phyloP scores from a whole-genome alignment of 2,797 vertebrate species.

The Leptoclinus maculatus region DNA sequence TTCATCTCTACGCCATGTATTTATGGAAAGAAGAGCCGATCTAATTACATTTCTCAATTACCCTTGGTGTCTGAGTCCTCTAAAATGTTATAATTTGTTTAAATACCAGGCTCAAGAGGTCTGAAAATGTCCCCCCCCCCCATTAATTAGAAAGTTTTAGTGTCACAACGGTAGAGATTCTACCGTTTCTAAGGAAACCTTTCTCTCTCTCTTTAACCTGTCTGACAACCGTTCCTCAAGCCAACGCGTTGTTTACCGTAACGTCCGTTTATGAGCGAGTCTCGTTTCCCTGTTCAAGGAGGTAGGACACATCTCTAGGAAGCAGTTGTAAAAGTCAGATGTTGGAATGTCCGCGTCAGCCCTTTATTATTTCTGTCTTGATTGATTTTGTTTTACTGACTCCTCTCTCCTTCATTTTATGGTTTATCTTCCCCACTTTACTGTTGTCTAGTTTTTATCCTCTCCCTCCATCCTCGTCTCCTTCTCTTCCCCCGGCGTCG shows the following conservation, averaged over 20 bases:
- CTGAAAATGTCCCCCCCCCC: slow-evolving; percentile 10
- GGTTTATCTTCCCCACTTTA: slow-evolving; percentile 47
- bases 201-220: slow-evolving; percentile 9
- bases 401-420: slow-evolving; percentile 42
- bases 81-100: slow-evolving; percentile 12
- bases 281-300: slow-evolving; percentile 24
- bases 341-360: slow-evolving; percentile 20
- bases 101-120: slow-evolving; percentile 15
- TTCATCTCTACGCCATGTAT: not conserved
- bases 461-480: slow-evolving; percentile 1
- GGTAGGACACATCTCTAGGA: not conserved
- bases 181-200: too few species aligned
- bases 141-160: slow-evolving; percentile 32
- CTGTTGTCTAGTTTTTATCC: slow-evolving; percentile 47
- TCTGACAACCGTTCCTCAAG: slow-evolving; percentile 31
- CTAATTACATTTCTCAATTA: not conserved
- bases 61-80: not conserved
- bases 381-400: slow-evolving; percentile 51
- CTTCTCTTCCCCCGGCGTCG: slow-evolving; percentile 29
- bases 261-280: slow-evolving; percentile 33
- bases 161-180: slow-evolving; percentile 18
- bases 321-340: slow-evolving; percentile 35
- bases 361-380: slow-evolving; percentile 36
- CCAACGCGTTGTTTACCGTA: slow-evolving; percentile 35
- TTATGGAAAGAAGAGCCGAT: not conserved